Evolutionary conservation across 1,140 invertebrate species (phyloP), one percentile per base, ranked within the genome.

Genomic region (Aphelenchoides avenae): DNA sequence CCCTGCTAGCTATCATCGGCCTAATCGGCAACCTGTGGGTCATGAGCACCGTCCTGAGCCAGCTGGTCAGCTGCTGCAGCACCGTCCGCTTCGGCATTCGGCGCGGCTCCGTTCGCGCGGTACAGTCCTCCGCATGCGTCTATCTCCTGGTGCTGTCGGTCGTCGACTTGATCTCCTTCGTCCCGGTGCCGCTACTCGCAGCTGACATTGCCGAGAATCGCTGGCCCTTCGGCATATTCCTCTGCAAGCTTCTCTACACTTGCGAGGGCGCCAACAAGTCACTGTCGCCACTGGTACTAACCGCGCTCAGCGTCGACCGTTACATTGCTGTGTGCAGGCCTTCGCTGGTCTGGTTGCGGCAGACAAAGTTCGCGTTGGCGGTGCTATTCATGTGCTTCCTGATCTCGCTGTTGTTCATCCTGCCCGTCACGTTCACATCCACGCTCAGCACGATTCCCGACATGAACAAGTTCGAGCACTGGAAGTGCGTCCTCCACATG

Each of bases 261-360:
- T 73, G 70, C 44, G 70, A 73, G 48, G 64, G 57, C n/a, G 62
- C 53, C 18, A 73, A 73, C 64, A 73, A 73, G 52, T 65, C 64
- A 11, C 52, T 73, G 18, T 72, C 68, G 18, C 71, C 71, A 4
- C 47, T 70, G 49, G 43, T 73, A 18, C 56, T 73, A 5, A 68
- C 71, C 11, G 71, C 68, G 13, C 44, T 72, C 3, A 67, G 66
- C 43, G 48, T 68, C n/a, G 70, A 73, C 42, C 58, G 70, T 3
- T 73, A 73, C 41, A 62, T 73, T 26, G 70, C 70, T 9, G 71
- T 74, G 11, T 73, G 70, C 48, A 52, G 48, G 5, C 71, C 70
- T 0, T 64, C 64, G 2, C 44, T 71, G 15, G 22, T 69, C 20
- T 73, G 71, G 71, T 27, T 73, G 31, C 48, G 71, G 26, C 60